Evolutionary conservation across 2,888 invertebrate genomes (phyloP), one percentile per base, ranked within the genome.

Genomic region (Cabera pusaria): DNA sequence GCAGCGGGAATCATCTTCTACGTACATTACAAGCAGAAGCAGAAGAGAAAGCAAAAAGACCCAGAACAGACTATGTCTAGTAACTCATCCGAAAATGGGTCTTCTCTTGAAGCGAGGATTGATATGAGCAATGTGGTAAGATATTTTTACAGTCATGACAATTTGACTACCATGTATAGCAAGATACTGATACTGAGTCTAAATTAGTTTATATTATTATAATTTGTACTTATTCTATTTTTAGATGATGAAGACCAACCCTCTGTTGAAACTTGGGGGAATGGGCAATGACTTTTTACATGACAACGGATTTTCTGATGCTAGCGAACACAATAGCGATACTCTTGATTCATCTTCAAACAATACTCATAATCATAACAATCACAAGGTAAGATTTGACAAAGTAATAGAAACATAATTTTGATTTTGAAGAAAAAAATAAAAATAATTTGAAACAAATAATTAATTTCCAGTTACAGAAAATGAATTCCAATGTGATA

Each of bases 1-100:
- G 94, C 96, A 2, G 94, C 95, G 0, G 96, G 96, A 1, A 95
- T 96, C 3, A 93, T 95, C 33, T 90, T 96, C 33, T 96, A 96
- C 64, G 78, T 96, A 6, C 94, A 95, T 69, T 92, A 95, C 35
- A 90, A 93, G 44, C 91, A 90, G 59, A 91, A 92, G 48, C 93
- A 92, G 61, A 90, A 92, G 32, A 91, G 91, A 44, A 86, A 83
- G 36, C 62, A 72, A 17, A 85, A 82, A 28, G 88, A 86, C 38
- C 76, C 81, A 1, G 87, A 88, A 48, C 57, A 74, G 44, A 82
- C 76, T 46, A 55, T 72, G 34, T 71, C 82, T 1, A 73, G 72
- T 31, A 74, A 75, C 3, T 53, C 72, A 24, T 79, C 81, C 6
- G 84, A 84, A 8, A 81, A 80, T 44, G 72, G 61, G 1, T 84